phyloP scores from a whole-genome alignment of 2,888 invertebrate genomes.

The Muschampia plurimacula region DNA sequence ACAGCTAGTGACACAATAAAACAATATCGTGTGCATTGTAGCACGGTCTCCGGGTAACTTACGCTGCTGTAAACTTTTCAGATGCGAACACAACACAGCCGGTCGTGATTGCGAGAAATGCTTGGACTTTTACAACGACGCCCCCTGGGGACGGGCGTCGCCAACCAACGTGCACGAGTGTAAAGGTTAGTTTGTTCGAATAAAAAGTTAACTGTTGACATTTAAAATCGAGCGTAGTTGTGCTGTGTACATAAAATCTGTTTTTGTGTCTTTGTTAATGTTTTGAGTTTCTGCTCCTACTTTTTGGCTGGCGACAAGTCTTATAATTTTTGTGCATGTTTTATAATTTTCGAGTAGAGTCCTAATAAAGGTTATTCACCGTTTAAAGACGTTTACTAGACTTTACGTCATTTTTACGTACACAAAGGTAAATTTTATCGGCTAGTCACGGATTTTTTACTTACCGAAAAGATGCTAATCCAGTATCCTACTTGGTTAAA shows the following conservation, averaged over 20 bases:
- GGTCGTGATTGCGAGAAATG: conserved; percentile 98
- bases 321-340: too few relatives aligned
- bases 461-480: too few relatives aligned
- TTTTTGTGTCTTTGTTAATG: not conserved
- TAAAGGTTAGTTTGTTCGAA: conserved; percentile 89
- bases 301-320: not conserved
- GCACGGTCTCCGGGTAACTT: not conserved
- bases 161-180: conserved; percentile 96
- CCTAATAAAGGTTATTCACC: too few relatives aligned
- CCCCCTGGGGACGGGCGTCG: conserved; percentile 97
- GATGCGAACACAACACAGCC: conserved; percentile 98
- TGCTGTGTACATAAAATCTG: not conserved
- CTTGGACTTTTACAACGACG: conserved; percentile 97
- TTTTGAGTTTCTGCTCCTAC: too few relatives aligned
- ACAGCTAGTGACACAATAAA: not conserved
- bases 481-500: too few relatives aligned
- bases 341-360: too few relatives aligned
- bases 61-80: conserved; percentile 50
- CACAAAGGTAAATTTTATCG: too few relatives aligned
- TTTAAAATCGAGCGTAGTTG: not conserved
- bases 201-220: not conserved
- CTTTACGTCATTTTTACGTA: too few relatives aligned
- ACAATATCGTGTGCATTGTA: not conserved
- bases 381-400: too few relatives aligned
- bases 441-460: too few relatives aligned